Conservation (phyloP, 1,140 invertebrate species). For the Platyscapa corneri region DNA sequence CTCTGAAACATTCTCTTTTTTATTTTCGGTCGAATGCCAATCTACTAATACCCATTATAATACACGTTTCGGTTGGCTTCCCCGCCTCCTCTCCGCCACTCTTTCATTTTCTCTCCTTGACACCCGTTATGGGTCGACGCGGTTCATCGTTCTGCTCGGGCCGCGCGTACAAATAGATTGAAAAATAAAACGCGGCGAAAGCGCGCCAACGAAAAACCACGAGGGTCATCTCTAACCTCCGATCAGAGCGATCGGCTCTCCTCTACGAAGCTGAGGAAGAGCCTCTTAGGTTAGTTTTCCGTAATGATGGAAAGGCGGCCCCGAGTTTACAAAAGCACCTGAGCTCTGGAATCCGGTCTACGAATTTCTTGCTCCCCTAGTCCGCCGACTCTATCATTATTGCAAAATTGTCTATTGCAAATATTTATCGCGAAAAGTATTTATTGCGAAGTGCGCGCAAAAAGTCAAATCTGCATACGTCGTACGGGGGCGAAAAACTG, state of each 20-base stretch:
- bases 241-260: constrained; percentile 24
- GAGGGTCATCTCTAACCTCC: constrained; percentile 15
- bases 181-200: constrained; percentile 18
- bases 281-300: neutral
- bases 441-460: too few species aligned
- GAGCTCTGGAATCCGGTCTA: neutral
- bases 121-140: neutral
- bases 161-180: constrained; percentile 1
- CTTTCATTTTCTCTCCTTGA: too few species aligned
- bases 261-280: constrained; percentile 17
- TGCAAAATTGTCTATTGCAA: neutral
- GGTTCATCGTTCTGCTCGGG: neutral
- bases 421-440: neutral
- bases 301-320: constrained; percentile 34
- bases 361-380: neutral
- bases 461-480: too few species aligned
- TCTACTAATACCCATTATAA: too few species aligned
- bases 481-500: neutral
- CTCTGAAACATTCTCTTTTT: too few species aligned
- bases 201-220: neutral
- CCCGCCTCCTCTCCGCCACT: too few species aligned
- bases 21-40: too few species aligned
- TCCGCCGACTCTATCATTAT: neutral
- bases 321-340: neutral
- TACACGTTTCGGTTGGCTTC: too few species aligned